Evolutionary conservation across 2,113 vertebrate genomes (phyloP), one percentile per base, ranked within the genome.

Genomic region (Amazona vittata): DNA sequence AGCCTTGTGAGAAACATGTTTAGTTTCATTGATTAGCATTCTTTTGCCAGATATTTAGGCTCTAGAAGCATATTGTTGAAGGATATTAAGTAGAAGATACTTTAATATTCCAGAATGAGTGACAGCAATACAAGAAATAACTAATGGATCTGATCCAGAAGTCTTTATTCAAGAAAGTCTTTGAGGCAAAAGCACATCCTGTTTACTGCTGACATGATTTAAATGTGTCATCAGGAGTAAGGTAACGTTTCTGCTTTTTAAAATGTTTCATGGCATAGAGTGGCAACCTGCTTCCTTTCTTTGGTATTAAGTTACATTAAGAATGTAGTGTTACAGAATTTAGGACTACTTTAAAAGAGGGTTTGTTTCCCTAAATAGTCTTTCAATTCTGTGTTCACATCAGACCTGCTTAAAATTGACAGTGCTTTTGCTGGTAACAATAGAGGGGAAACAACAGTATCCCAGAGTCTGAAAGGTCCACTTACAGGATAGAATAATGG

Each of bases 381-480:
- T 69, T 80, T 59, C 37, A 55, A 0, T 83, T 93, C 63, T 33
- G 9, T 46, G n/a, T 82, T n/a, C 5, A 5, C 28, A 46, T 60
- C 65, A 83, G 69, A 81, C 46, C 25, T 81, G 6, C 46, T 62
- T 69, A 24, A 70, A 90, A 70, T 7, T 21, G 35, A 46, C 20
- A 52, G 41, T 39, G 60, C n/a, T 89, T 83, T 83, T 80, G 29
- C 46, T 83, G 55, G n/a, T 47, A 67, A 59, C 86, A 83, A 44
- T 15, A 12, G 41, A 73, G 65, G 57, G 35, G 68, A 83, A 89
- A 52, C 0, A 6, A 26, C 35, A 20, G 35, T 12, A 26, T 25
- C 50, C 43, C 49, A 5, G 39, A 22, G 47, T 11, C 57, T 0
- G 0, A 11, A 55, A 80, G 25, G 46, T 75, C 65, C 17, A 17